Evolutionary conservation across 2,888 invertebrate species (phyloP).

Genomic region (Chrysopilus asiliformis): DNA sequence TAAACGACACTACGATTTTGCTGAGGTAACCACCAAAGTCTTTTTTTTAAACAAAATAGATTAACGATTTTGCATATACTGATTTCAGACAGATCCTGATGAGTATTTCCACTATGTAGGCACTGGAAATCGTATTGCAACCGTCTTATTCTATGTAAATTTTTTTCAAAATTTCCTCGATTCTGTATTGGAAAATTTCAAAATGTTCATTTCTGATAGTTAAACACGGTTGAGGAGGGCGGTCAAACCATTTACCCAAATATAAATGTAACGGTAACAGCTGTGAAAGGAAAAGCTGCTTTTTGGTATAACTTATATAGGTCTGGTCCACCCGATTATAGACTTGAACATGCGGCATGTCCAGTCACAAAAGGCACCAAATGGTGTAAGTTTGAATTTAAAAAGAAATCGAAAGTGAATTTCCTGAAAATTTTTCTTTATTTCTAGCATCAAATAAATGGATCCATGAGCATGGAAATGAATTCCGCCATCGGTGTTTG

Average conservation of each 20-base stretch:
- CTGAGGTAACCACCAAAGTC: conserved; percentile 41
- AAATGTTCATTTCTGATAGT: too few species aligned
- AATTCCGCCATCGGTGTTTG: conserved; percentile 48
- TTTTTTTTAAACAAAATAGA: conserved; percentile 8
- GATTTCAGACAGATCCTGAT: neutral
- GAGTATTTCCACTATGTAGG: neutral
- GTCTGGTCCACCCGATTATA: conserved; percentile 75
- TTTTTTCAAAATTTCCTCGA: too few species aligned
- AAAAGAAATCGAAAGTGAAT: neutral
- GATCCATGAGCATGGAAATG: conserved; percentile 72
- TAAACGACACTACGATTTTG: conserved; percentile 41
- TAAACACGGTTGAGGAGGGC: too few species aligned
- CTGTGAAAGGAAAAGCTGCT: conserved; percentile 72
- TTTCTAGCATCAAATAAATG: conserved; percentile 63
- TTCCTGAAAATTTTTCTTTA: neutral
- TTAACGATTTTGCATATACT: neutral
- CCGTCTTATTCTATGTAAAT: conserved; percentile 33
- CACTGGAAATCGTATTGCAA: conserved; percentile 30
- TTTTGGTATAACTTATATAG: conserved; percentile 85
- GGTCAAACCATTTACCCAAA: too few species aligned
- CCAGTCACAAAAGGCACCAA: conserved; percentile 85
- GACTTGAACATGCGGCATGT: conserved; percentile 84
- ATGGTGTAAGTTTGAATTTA: conserved; percentile 53
- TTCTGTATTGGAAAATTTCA: too few species aligned
- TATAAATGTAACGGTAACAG: conserved; percentile 76